Conservation (phyloP, 2,113 vertebrate genomes). For the Antigone vipio region DNA sequence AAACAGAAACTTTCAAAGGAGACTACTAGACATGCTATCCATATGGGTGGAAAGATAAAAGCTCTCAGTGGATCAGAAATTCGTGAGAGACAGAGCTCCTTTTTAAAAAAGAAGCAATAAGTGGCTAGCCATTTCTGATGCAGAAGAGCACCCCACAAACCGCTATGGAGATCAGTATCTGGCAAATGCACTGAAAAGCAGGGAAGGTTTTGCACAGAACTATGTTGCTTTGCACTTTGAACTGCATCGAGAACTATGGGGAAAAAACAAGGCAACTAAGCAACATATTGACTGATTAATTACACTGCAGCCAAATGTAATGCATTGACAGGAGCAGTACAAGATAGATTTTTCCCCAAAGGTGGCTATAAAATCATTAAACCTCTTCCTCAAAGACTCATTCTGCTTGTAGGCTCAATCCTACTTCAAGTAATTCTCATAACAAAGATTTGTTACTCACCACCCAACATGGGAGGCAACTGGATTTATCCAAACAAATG, state of each 20-base stretch:
- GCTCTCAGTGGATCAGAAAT: neutral
- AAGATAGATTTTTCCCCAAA: neutral
- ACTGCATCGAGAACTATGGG: neutral
- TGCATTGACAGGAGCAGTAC: neutral
- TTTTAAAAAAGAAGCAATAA: neutral
- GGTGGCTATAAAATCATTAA: neutral
- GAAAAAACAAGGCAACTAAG: neutral
- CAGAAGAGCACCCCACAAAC: neutral
- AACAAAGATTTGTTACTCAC: neutral
- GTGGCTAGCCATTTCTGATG: neutral
- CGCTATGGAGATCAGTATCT: neutral
- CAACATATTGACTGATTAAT: neutral
- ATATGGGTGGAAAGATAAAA: neutral
- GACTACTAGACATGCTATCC: neutral
- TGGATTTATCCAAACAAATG: neutral
- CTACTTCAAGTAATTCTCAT: neutral
- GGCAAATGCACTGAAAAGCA: neutral
- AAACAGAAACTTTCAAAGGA: neutral
- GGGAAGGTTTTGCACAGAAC: neutral
- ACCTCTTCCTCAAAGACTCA: neutral
- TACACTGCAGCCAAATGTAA: neutral
- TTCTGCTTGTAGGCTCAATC: neutral
- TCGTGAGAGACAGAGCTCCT: neutral
- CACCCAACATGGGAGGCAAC: neutral
- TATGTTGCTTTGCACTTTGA: neutral